Evolutionary conservation across 2,797 vertebrate species (phyloP).

Genomic region (Melanogrammus aeglefinus): DNA sequence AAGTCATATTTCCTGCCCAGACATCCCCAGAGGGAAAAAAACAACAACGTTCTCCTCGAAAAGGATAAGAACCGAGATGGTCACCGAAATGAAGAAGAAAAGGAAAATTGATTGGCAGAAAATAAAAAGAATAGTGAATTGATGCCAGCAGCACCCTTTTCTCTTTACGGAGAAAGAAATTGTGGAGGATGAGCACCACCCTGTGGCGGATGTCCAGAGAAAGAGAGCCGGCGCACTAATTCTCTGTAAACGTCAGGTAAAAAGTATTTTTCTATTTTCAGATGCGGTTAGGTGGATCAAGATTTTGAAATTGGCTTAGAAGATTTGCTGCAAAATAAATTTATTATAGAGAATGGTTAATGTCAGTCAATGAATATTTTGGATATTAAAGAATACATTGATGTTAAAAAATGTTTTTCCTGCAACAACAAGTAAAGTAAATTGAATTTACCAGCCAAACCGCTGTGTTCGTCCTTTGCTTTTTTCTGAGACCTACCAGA

Average conservation of each 20-base stretch:
- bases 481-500: slow-evolving; percentile 11
- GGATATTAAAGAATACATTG: too few relatives aligned
- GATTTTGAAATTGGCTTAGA: too few relatives aligned
- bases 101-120: not conserved
- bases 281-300: too few relatives aligned
- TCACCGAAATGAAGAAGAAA: not conserved
- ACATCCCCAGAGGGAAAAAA: not conserved
- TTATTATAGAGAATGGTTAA: too few relatives aligned
- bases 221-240: not conserved
- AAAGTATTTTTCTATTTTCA: not conserved
- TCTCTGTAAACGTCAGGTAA: not conserved
- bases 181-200: not conserved
- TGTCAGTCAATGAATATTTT: too few relatives aligned
- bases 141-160: not conserved
- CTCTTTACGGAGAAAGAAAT: not conserved
- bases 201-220: not conserved
- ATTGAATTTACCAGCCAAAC: too few relatives aligned
- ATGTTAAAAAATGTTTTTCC: too few relatives aligned
- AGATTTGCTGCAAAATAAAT: too few relatives aligned
- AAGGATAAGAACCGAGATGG: not conserved
- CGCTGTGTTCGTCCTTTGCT: not conserved
- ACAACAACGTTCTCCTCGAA: not conserved
- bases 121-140: not conserved
- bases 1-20: not conserved
- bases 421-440: too few relatives aligned